Evolutionary conservation across 2,797 vertebrate species (phyloP).

Genomic region (Paguma larvata): DNA sequence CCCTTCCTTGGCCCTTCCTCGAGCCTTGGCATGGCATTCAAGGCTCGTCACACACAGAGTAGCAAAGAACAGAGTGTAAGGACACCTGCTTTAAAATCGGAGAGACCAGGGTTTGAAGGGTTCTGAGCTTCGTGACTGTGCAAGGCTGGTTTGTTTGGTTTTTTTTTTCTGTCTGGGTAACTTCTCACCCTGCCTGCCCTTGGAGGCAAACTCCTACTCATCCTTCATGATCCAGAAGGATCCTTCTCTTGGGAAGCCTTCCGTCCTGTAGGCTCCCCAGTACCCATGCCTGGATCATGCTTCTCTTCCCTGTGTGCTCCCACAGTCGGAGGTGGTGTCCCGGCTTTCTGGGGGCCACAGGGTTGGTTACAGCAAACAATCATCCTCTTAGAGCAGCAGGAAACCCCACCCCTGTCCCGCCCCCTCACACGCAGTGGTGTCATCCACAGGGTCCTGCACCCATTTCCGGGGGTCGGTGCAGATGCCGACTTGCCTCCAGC

Average conservation of each 20-base stretch:
- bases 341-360: neutral
- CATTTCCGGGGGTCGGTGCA: neutral
- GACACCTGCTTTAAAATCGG: neutral
- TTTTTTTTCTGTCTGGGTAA: neutral
- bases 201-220: neutral
- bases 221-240: neutral
- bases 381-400: too few relatives aligned
- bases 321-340: neutral
- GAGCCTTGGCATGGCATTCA: neutral
- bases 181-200: neutral
- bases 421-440: too few relatives aligned
- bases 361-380: neutral
- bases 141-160: too few relatives aligned
- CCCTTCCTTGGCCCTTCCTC: accelerated
- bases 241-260: neutral
- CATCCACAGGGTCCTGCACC: neutral
- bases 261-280: accelerated
- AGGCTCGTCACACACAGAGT: accelerated
- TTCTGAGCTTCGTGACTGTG: neutral
- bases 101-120: neutral
- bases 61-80: neutral
- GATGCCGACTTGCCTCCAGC: too few relatives aligned
- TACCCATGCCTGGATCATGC: accelerated
- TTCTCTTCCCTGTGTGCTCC: too few relatives aligned
- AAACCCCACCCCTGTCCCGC: accelerated